These are phyloP conservation scores for Paramisgurnus dabryanus DNA, from an alignment of 2,113 vertebrate species.

Conservation along the genomic window DNA sequence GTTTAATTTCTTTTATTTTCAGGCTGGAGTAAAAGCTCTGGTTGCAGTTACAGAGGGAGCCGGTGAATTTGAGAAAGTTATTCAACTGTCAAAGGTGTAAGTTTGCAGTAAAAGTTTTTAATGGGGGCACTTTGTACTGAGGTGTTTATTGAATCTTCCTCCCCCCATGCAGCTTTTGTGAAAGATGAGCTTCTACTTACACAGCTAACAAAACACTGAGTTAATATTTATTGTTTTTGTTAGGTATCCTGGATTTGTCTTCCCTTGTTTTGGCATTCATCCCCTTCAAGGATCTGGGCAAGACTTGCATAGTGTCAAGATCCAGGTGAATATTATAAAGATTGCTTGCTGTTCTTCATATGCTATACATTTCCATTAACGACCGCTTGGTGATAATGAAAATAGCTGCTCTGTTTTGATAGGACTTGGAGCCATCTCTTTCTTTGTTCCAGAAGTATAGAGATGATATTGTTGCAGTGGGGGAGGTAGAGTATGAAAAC, in stretches of 20 bases:
- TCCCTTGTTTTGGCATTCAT: slow-evolving; percentile 60
- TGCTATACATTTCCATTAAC: not conserved
- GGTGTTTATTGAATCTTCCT: not conserved
- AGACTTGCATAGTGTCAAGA: slow-evolving; percentile 33
- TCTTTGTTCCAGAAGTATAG: slow-evolving; percentile 61
- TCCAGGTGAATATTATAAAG: slow-evolving; percentile 41
- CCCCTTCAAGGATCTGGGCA: slow-evolving; percentile 47
- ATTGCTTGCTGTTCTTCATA: not conserved
- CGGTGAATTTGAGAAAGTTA: slow-evolving; percentile 66
- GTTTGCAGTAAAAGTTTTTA: slow-evolving; percentile 2
- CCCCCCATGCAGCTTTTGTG: not conserved
- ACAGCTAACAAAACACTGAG: not conserved
- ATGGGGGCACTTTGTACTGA: not conserved
- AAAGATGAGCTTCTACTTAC: not conserved
- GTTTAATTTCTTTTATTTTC: slow-evolving; percentile 38
- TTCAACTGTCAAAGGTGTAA: slow-evolving; percentile 67
- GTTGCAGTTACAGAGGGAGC: slow-evolving; percentile 70
- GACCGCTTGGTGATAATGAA: not conserved
- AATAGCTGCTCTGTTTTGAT: slow-evolving; percentile 7
- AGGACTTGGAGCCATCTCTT: slow-evolving; percentile 66
- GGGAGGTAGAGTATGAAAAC: slow-evolving; percentile 53
- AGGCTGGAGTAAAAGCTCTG: slow-evolving; percentile 64
- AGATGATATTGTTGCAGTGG: slow-evolving; percentile 59
- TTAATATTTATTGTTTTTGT: slow-evolving; percentile 25
- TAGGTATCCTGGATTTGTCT: slow-evolving; percentile 66